Percentiles rank a stretch among this genome's conserved stretches.
Evolutionary conservation across 2,888 invertebrate genomes (phyloP).

Genomic region (Helleia helle): DNA sequence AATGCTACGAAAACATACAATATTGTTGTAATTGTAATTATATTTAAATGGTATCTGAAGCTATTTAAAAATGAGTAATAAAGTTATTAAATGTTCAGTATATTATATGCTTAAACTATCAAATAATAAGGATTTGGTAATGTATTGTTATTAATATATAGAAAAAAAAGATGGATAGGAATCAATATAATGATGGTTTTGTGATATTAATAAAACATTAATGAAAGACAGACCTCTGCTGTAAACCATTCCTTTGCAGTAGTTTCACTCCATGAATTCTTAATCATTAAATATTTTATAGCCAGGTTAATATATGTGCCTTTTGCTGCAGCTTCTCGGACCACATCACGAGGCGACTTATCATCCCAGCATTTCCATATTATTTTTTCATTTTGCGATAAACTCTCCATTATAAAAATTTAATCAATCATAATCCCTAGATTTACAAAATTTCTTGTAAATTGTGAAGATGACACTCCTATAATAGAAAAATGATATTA

Average conservation of each 20-base stretch:
- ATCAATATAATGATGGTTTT: no score
- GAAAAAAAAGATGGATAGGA: no score
- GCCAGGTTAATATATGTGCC: slow-evolving; percentile 77
- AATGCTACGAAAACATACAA: no score
- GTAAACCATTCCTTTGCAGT: slow-evolving; percentile 72
- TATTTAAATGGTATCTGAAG: no score
- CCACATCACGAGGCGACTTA: slow-evolving; percentile 76
- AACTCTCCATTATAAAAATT: slow-evolving; percentile 60
- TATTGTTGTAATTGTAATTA: no score
- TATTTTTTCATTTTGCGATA: slow-evolving; percentile 71
- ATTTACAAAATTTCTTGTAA: neutral
- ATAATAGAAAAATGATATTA: neutral
- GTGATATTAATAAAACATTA: no score
- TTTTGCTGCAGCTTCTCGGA: slow-evolving; percentile 79
- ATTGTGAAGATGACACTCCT: neutral
- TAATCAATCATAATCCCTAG: neutral
- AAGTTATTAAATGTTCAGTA: no score
- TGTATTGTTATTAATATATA: no score
- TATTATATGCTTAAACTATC: no score
- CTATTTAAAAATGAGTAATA: no score
- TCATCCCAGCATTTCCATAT: slow-evolving; percentile 79
- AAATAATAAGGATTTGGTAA: no score
- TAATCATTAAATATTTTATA: slow-evolving; percentile 69
- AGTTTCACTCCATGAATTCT: slow-evolving; percentile 66
- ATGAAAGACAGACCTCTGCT: slow-evolving; percentile 57